Conservation (phyloP, 1,140 invertebrate species). For the Nymphalis io region DNA sequence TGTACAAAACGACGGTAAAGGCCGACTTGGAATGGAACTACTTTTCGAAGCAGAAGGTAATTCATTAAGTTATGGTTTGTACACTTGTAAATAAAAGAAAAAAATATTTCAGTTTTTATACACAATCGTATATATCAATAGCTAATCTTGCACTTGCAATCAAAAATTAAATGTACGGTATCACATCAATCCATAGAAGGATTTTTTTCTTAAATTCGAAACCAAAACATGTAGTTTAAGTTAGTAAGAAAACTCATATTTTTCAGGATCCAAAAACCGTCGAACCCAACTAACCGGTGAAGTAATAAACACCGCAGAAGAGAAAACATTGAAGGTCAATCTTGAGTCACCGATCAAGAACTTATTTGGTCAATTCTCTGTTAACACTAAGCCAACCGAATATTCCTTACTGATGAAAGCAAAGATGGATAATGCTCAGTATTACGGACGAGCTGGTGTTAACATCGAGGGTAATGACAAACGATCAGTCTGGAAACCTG, state of each 20-base stretch:
- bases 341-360: constrained; percentile 83
- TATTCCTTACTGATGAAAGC: constrained; percentile 79
- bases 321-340: constrained; percentile 79
- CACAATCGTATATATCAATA: no score
- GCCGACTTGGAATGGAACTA: constrained; percentile 80
- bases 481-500: constrained; percentile 83
- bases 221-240: no score
- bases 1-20: constrained; percentile 45
- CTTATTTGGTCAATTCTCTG: constrained; percentile 75
- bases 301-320: constrained; percentile 68
- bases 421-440: constrained; percentile 82
- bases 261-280: constrained; percentile 84
- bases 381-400: constrained; percentile 82
- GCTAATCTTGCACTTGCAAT: no score
- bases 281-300: constrained; percentile 81
- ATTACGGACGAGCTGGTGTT: constrained; percentile 84
- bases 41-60: constrained; percentile 84
- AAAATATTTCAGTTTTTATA: no score
- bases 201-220: no score
- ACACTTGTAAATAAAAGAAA: no score
- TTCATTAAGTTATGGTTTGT: background rate
- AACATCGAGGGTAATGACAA: constrained; percentile 78
- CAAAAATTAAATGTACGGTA: no score
- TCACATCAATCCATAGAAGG: no score
- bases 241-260: background rate